A percentile compares a stretch with the other conserved stretches of the same genome.
These are phyloP conservation scores for Cotesia congregata DNA, from an alignment of 2,888 invertebrate species.

Conservation along the genomic window DNA sequence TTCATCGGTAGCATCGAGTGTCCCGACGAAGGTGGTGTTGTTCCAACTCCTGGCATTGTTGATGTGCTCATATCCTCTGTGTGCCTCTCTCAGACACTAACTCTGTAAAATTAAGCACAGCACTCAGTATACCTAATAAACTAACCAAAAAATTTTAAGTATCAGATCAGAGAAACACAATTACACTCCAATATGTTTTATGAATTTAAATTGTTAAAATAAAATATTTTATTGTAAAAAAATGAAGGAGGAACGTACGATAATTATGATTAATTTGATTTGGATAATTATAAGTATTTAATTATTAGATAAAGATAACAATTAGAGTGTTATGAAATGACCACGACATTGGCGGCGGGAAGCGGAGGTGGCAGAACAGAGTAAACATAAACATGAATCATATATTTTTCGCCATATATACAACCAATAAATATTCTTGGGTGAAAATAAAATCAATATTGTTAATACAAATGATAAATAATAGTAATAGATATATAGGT, in stretches of 20 bases:
- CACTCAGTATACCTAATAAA: neutral
- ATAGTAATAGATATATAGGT: slow-evolving; percentile 11
- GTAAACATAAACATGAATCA: slow-evolving; percentile 67
- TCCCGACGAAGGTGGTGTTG: slow-evolving; percentile 59
- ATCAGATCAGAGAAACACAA: too few relatives aligned
- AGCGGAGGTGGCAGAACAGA: slow-evolving; percentile 51
- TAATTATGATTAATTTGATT: neutral
- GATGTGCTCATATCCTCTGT: slow-evolving; percentile 64
- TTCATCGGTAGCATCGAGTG: slow-evolving; percentile 67
- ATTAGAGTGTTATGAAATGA: slow-evolving; percentile 37
- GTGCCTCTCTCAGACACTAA: slow-evolving; percentile 28
- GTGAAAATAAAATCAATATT: neutral
- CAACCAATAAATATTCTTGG: neutral
- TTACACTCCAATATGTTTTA: too few relatives aligned
- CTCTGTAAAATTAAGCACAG: neutral
- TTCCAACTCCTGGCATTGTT: slow-evolving; percentile 66
- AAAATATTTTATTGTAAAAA: neutral
- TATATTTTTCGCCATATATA: slow-evolving; percentile 31
- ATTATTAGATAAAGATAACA: slow-evolving; percentile 20
- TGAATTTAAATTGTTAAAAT: neutral
- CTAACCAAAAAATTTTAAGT: slow-evolving; percentile 32
- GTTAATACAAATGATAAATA: neutral
- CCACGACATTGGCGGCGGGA: slow-evolving; percentile 33
- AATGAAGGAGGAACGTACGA: neutral
- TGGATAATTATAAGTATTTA: neutral